phyloP scores from a whole-genome alignment of 2,888 invertebrate genomes.

The Cremastinae sp. region DNA sequence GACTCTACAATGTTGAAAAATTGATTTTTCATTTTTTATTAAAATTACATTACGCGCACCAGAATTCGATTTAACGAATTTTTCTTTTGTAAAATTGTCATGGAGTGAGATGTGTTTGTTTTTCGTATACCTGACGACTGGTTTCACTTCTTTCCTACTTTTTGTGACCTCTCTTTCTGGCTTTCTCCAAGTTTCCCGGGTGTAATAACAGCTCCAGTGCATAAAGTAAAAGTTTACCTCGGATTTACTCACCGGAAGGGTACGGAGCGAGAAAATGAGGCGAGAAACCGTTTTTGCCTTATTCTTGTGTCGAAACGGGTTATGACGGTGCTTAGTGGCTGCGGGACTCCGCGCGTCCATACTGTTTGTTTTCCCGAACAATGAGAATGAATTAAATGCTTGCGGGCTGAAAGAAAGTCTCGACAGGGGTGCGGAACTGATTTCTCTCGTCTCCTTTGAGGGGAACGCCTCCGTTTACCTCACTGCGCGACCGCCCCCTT shows the following conservation, averaged over 20 bases:
- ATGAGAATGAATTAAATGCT: constrained; percentile 66
- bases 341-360: constrained; percentile 36
- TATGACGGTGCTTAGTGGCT: constrained; percentile 40
- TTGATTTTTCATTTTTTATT: too few species aligned
- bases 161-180: neutral
- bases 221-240: constrained; percentile 28
- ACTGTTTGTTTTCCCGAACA: constrained; percentile 72
- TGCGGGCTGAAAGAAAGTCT: constrained; percentile 33
- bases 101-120: too few species aligned
- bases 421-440: constrained; percentile 48
- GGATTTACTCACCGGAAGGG: constrained; percentile 13
- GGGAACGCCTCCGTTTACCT: constrained; percentile 32
- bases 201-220: constrained; percentile 34
- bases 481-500: constrained; percentile 26
- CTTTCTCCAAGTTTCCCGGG: neutral
- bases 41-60: too few species aligned
- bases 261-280: constrained; percentile 12
- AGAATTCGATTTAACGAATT: neutral
- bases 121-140: constrained; percentile 34
- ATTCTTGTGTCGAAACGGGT: constrained; percentile 15
- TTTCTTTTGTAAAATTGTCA: neutral
- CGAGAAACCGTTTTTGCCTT: constrained; percentile 17
- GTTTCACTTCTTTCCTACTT: neutral
- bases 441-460: constrained; percentile 22
- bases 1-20: too few species aligned